A percentile compares a stretch with the other conserved stretches of the same genome.
phyloP scores from a whole-genome alignment of 1,140 invertebrate genomes.

The Sycophila sp. region DNA sequence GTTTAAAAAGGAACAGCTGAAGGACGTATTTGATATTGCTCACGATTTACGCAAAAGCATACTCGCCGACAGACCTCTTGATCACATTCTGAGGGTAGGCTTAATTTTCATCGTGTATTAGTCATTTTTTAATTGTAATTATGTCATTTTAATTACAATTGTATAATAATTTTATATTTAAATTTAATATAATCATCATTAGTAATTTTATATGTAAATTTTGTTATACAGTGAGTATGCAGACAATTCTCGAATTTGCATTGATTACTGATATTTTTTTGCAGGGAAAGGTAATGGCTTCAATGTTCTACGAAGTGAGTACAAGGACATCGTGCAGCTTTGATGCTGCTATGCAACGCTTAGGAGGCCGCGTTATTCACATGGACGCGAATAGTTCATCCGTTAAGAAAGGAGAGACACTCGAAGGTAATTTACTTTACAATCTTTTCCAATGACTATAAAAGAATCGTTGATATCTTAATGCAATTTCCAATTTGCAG shows the following conservation, averaged over 20 bases:
- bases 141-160: too few relatives aligned
- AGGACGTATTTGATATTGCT: constrained; percentile 94
- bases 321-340: constrained; percentile 97
- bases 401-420: constrained; percentile 94
- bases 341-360: constrained; percentile 92
- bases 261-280: too few relatives aligned
- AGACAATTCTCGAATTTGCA: too few relatives aligned
- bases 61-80: constrained; percentile 82
- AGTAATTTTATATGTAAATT: too few relatives aligned
- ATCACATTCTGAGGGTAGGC: constrained; percentile 85
- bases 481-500: constrained; percentile 59
- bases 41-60: constrained; percentile 86
- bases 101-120: neutral
- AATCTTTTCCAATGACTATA: neutral
- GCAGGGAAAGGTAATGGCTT: constrained; percentile 93
- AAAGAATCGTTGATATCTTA: neutral
- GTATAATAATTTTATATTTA: constrained; percentile 13
- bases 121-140: constrained; percentile 13
- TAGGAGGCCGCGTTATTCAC: constrained; percentile 91
- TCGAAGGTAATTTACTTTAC: constrained; percentile 75
- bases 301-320: constrained; percentile 97
- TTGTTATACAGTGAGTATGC: too few relatives aligned
- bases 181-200: too few relatives aligned
- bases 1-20: constrained; percentile 91
- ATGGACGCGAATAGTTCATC: constrained; percentile 92